Base-by-base conservation (phyloP, 2,888 invertebrate species). In the Mimas tiliae region DNA sequence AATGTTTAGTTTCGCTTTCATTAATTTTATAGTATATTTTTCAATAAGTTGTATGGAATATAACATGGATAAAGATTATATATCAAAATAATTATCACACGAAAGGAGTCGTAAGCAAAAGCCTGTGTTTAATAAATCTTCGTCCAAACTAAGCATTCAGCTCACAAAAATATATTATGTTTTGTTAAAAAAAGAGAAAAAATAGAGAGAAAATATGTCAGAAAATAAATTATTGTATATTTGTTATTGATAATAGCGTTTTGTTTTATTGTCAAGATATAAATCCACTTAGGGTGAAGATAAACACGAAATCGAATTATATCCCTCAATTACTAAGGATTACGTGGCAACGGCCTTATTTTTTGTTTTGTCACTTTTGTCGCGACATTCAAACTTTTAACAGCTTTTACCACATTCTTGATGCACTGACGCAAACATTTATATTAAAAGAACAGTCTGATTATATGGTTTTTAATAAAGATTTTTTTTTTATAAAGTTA, bases 301-400 rank as follows among this genome's bases (percentile, higher is more conserved):
- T 91, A 90, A 87, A 79, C 75, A 72, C 76, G 79, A 86, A 88
- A 90, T 90, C 86, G 79, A 91, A 91, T 91, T 91, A 90, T 86
- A 82, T 84, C 74, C 72, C 86, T 89, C 86, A 67, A 64, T 67
- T 64, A 67, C 47, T 69, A 69, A 14, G 53, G 68, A 68, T 47
- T 62, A 42, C 42, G 6, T 33, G 33, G 52, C 42, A 14, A 45
- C 12, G 38, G 63, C 50, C 27, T n/a, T 64, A 64, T 42, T 6
- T 42, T 42, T 53, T n/a, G n/a, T 63, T 52, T 45, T 64, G 11
- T 53, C 11, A 45, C 21, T 50, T 16, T 64, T 51, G 62, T 47
- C 62, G 33, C 48, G 27, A 58, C 38, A 19, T 19, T 38, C 42
- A 19, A 58, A 58, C 38, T 42, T 42, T 58, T 58, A 42, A 58